phyloP scores from a whole-genome alignment of 2,113 vertebrate genomes.

The Natator depressus region DNA sequence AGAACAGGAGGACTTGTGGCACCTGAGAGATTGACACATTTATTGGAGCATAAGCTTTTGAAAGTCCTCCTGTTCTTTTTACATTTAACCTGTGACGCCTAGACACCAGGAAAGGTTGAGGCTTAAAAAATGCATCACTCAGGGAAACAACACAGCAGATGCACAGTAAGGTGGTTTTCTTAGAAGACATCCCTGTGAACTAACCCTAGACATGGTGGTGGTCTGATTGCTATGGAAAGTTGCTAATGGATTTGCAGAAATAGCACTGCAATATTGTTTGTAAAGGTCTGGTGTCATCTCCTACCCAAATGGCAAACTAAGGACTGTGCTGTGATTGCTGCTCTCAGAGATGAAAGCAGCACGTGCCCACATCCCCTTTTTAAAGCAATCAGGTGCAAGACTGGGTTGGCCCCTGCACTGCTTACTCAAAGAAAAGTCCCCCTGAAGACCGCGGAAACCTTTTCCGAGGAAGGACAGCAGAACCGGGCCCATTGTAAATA shows the following conservation, averaged over 20 bases:
- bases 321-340: neutral
- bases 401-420: neutral
- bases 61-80: too few relatives aligned
- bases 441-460: neutral
- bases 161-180: neutral
- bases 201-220: neutral
- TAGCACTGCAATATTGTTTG: neutral
- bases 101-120: neutral
- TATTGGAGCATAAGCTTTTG: too few relatives aligned
- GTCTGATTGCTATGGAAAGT: neutral
- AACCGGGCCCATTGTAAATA: too few relatives aligned
- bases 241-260: neutral
- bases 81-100: neutral
- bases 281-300: neutral
- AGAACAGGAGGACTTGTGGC: too few relatives aligned
- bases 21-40: too few relatives aligned
- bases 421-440: neutral
- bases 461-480: neutral
- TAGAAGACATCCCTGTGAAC: accelerated
- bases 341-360: neutral
- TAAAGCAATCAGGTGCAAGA: neutral
- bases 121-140: accelerated
- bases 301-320: neutral
- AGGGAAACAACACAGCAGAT: neutral
- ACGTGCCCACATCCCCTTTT: neutral